Percentiles rank a stretch among this genome's conserved stretches.
phyloP scores from a whole-genome alignment of 2,113 vertebrate genomes.

The Misgurnus mizolepis region DNA sequence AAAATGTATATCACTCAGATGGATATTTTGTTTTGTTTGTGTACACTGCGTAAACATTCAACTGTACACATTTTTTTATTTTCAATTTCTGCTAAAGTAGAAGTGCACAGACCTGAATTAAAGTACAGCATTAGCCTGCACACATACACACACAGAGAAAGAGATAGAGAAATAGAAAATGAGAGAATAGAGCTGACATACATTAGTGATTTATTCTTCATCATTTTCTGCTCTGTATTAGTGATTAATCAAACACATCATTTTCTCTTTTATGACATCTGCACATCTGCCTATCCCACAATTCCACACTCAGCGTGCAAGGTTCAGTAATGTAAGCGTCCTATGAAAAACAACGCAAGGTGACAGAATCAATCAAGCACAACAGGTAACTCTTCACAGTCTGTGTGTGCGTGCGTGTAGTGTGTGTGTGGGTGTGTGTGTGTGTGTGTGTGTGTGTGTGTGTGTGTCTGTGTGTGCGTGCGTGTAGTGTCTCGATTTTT shows the following conservation, averaged over 20 bases:
- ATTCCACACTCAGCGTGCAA: background rate
- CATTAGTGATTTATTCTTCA: constrained; percentile 3
- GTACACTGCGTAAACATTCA: too few species aligned
- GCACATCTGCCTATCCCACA: constrained; percentile 6
- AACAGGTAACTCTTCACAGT: too few species aligned
- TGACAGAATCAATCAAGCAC: constrained; percentile 15
- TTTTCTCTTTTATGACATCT: background rate
- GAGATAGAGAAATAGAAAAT: background rate
- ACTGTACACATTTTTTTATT: too few species aligned
- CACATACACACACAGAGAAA: background rate
- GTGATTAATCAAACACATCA: background rate
- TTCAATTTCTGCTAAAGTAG: too few species aligned
- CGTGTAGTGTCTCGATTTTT: background rate
- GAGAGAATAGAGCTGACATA: background rate
- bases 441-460: background rate
- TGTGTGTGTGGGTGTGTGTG: background rate
- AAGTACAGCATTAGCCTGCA: background rate
- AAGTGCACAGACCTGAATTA: background rate
- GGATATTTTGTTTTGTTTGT: too few species aligned
- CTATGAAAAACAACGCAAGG: constrained; percentile 5
- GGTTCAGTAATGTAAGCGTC: constrained; percentile 7
- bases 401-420: background rate
- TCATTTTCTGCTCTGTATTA: background rate
- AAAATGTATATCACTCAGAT: too few species aligned
- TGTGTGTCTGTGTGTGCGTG: background rate